A percentile compares a stretch with the other conserved stretches of the same genome.
These are phyloP conservation scores for Automeris io DNA, from an alignment of 2,888 invertebrate genomes.

Conservation along the genomic window DNA sequence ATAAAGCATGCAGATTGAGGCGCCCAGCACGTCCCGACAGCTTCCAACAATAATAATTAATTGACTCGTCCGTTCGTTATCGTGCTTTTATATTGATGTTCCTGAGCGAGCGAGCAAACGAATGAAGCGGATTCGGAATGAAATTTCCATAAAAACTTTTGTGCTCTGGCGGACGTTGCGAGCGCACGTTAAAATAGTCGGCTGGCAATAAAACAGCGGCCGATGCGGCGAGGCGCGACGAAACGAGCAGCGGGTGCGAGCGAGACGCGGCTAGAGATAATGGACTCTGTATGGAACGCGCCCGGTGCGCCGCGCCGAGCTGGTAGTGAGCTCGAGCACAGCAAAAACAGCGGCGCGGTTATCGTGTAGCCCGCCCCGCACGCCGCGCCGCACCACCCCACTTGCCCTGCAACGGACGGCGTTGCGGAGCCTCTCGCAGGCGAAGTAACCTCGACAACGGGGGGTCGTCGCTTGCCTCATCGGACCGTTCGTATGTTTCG, in stretches of 20 bases:
- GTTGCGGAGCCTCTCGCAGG: slow-evolving; percentile 67
- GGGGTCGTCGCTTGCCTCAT: slow-evolving; percentile 64
- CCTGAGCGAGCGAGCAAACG: slow-evolving; percentile 67
- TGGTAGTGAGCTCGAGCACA: slow-evolving; percentile 67
- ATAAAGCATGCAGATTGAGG: slow-evolving; percentile 42
- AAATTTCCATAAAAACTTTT: slow-evolving; percentile 78
- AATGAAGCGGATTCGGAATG: slow-evolving; percentile 74
- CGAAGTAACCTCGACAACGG: slow-evolving; percentile 70
- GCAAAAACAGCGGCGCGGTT: slow-evolving; percentile 74
- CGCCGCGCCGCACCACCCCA: slow-evolving; percentile 43
- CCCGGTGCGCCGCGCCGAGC: slow-evolving; percentile 64
- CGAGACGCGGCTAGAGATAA: slow-evolving; percentile 65
- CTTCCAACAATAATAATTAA: slow-evolving; percentile 76
- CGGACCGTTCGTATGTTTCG: slow-evolving; percentile 45
- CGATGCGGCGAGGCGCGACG: slow-evolving; percentile 74
- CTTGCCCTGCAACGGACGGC: slow-evolving; percentile 63
- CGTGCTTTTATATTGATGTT: slow-evolving; percentile 76
- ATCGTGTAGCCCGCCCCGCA: slow-evolving; percentile 45
- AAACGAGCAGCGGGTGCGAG: slow-evolving; percentile 55
- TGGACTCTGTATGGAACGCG: slow-evolving; percentile 73
- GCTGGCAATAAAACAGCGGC: slow-evolving; percentile 77
- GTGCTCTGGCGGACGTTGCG: slow-evolving; percentile 76
- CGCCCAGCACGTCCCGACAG: slow-evolving; percentile 63
- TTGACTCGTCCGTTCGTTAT: slow-evolving; percentile 77
- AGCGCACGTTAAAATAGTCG: slow-evolving; percentile 78